Evolutionary conservation across 2,888 invertebrate species (phyloP).

Genomic region (Prosopocoilus inquinatus): DNA sequence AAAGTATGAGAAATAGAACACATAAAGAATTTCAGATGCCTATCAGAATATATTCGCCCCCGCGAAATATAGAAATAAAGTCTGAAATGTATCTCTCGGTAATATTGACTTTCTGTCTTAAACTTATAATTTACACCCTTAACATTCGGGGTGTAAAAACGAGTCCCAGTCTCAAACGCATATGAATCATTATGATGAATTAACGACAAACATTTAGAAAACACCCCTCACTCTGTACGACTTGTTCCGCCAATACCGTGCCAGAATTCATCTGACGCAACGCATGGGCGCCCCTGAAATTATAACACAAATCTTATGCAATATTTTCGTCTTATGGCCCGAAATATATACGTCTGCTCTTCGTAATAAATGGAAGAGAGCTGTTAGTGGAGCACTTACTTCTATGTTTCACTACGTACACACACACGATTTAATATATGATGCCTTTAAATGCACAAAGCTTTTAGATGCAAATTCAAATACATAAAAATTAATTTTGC

Average conservation of each 20-base stretch:
- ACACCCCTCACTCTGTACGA: constrained; percentile 45
- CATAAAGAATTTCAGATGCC: neutral
- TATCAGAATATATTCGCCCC: neutral
- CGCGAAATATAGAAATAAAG: constrained; percentile 17
- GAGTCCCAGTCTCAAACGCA: constrained; percentile 51
- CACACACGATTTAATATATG: too few relatives aligned
- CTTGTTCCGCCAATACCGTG: constrained; percentile 27
- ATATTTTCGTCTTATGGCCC: neutral
- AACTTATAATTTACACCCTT: constrained; percentile 54
- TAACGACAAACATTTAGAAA: constrained; percentile 54
- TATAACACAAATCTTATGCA: constrained; percentile 9
- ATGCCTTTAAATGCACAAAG: too few relatives aligned
- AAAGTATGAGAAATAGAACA: too few relatives aligned
- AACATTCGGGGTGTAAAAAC: constrained; percentile 52
- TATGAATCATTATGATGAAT: constrained; percentile 55
- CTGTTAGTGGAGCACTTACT: too few relatives aligned
- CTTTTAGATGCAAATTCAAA: too few relatives aligned
- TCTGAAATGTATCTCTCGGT: constrained; percentile 18
- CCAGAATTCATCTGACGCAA: constrained; percentile 20
- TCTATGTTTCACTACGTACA: too few relatives aligned
- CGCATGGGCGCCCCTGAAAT: neutral
- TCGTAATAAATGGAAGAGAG: too few relatives aligned
- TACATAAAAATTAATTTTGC: too few relatives aligned
- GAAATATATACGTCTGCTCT: too few relatives aligned
- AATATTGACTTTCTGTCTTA: constrained; percentile 53